A percentile compares a stretch with the other conserved stretches of the same genome.
phyloP scores from a whole-genome alignment of 2,888 invertebrate species.

The Cephus rjabovi region DNA sequence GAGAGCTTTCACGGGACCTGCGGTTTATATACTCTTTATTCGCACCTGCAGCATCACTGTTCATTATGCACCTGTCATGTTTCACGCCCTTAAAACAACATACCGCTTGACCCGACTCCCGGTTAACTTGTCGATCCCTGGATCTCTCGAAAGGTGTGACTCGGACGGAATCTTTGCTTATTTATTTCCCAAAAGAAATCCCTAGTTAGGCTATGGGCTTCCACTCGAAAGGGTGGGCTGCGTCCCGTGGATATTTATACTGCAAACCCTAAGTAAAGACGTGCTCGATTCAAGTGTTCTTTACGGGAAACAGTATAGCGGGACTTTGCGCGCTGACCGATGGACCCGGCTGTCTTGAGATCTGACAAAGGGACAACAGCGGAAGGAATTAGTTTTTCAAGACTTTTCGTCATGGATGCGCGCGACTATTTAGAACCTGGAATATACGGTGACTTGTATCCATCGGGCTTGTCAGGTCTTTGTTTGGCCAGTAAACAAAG shows the following conservation, averaged over 20 bases:
- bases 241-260: conserved; percentile 45
- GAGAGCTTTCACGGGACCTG: neutral
- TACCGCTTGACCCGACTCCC: conserved; percentile 4
- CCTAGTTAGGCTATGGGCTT: neutral
- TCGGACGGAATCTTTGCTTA: conserved; percentile 48
- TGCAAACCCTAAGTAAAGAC: conserved; percentile 37
- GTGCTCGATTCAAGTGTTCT: neutral
- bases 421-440: neutral
- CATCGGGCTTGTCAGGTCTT: neutral
- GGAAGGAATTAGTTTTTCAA: conserved; percentile 16
- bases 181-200: conserved; percentile 48
- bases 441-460: neutral
- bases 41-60: conserved; percentile 59
- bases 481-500: neutral
- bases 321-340: conserved; percentile 7
- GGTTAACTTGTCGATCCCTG: conserved; percentile 12
- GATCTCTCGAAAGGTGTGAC: conserved; percentile 31
- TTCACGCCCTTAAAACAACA: conserved; percentile 64
- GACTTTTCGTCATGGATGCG: neutral
- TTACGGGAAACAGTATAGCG: conserved; percentile 14
- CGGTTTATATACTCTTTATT: conserved; percentile 21
- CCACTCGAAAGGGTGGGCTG: conserved; percentile 8
- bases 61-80: conserved; percentile 63
- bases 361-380: neutral
- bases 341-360: neutral